Evolutionary conservation across 2,888 invertebrate species (phyloP).

Genomic region (Lasioglossum figueresi): DNA sequence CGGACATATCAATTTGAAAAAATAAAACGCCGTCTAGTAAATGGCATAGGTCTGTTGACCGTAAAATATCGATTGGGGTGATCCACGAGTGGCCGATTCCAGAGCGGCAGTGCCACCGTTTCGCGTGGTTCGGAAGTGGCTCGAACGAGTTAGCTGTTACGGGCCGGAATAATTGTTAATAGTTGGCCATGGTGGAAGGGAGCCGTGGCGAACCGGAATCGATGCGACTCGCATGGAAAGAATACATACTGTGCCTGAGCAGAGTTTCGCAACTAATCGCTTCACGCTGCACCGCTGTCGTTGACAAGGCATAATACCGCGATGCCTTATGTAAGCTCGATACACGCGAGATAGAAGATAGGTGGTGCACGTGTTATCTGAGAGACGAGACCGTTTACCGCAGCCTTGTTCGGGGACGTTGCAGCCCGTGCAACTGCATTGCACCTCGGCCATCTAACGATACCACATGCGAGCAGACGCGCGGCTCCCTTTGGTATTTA

Average conservation of each 20-base stretch:
- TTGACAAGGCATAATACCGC: conserved; percentile 56
- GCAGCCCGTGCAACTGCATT: conserved; percentile 47
- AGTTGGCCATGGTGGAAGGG: not conserved
- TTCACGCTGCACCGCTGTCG: conserved; percentile 51
- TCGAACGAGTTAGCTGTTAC: not conserved
- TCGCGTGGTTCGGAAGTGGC: not conserved
- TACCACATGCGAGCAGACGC: conserved; percentile 4
- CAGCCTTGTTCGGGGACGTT: conserved; percentile 59
- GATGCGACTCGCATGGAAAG: not conserved
- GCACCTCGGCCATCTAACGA: conserved; percentile 56
- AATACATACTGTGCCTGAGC: conserved; percentile 4
- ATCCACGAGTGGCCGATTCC: not conserved
- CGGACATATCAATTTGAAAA: no score
- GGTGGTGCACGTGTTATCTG: conserved; percentile 51
- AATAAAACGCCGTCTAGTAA: not conserved
- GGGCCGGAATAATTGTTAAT: not conserved
- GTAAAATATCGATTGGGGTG: not conserved
- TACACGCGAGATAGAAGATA: conserved; percentile 46
- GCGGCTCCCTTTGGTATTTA: conserved; percentile 41
- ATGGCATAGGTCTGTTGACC: not conserved
- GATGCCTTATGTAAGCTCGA: conserved; percentile 62
- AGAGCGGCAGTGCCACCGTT: not conserved
- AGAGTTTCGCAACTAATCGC: conserved; percentile 54
- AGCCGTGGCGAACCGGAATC: not conserved
- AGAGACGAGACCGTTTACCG: conserved; percentile 58